Evolutionary conservation across 2,888 invertebrate genomes (phyloP).

Genomic region (Ochropleura plecta): DNA sequence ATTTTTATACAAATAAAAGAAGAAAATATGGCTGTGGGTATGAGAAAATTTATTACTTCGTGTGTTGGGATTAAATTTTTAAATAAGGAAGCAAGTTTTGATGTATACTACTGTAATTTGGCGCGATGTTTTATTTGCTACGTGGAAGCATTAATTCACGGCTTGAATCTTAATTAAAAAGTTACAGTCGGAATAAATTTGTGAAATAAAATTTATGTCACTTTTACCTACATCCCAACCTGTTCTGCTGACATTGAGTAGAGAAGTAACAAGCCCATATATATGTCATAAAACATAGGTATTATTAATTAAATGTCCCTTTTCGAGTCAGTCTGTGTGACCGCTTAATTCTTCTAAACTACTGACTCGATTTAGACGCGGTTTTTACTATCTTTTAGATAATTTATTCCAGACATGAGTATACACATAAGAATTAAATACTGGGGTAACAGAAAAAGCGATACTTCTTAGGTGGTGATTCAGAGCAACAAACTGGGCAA

Average conservation of each 20-base stretch:
- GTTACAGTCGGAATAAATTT: not conserved
- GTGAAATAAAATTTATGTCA: not conserved
- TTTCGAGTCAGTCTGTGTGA: too few relatives aligned
- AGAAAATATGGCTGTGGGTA: conserved; percentile 31
- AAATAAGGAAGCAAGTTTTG: conserved; percentile 26
- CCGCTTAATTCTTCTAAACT: not conserved
- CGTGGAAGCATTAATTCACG: not conserved
- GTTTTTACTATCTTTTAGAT: not conserved
- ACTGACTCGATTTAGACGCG: not conserved
- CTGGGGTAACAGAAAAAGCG: not conserved
- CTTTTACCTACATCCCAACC: too few relatives aligned
- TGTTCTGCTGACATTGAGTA: not conserved
- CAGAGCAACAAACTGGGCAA: not conserved
- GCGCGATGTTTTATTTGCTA: conserved; percentile 12
- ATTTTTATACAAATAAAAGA: conserved; percentile 50
- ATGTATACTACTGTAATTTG: conserved; percentile 2
- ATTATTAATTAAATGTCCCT: not conserved
- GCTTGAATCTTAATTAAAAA: not conserved
- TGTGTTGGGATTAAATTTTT: conserved; percentile 30
- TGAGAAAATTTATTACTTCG: conserved; percentile 34
- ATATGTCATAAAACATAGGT: not conserved
- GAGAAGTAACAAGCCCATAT: not conserved
- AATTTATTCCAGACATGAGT: not conserved
- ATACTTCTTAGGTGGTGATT: not conserved
- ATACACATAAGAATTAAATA: not conserved